These are phyloP conservation scores for Lapara coniferarum DNA, from an alignment of 2,888 invertebrate genomes.

Conservation along the genomic window DNA sequence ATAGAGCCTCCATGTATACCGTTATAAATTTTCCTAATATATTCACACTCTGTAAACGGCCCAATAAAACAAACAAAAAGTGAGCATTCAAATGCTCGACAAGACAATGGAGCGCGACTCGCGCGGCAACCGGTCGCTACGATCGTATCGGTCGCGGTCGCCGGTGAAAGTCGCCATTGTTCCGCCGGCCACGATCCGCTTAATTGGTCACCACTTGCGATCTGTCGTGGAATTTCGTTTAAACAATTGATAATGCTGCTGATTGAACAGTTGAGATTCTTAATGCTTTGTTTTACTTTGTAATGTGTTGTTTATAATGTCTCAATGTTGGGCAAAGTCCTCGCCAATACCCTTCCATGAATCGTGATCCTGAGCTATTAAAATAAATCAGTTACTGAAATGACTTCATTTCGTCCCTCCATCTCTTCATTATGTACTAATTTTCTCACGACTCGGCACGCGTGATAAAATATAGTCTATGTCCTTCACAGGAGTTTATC, in stretches of 20 bases:
- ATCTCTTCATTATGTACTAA: no score
- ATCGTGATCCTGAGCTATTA: no score
- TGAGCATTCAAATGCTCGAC: conserved; percentile 26
- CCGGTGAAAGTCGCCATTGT: conserved; percentile 25
- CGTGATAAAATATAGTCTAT: no score
- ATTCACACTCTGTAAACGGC: background rate
- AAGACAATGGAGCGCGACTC: conserved; percentile 34
- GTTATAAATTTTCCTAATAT: background rate
- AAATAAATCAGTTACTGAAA: no score
- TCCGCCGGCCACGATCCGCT: conserved; percentile 2
- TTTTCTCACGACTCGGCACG: no score
- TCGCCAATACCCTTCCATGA: no score
- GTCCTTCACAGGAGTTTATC: no score
- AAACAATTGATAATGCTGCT: background rate
- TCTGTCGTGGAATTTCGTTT: background rate
- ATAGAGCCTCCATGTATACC: no score
- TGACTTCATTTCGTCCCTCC: no score
- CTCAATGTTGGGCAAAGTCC: no score
- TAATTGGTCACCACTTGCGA: conserved; percentile 1
- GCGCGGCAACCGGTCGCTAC: conserved; percentile 14
- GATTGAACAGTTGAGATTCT: background rate
- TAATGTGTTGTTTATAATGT: no score
- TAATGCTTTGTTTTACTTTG: background rate
- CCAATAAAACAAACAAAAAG: conserved; percentile 25
- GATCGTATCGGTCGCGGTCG: conserved; percentile 14